Conservation (phyloP, 2,888 invertebrate genomes). For the Conchocele bisecta region DNA sequence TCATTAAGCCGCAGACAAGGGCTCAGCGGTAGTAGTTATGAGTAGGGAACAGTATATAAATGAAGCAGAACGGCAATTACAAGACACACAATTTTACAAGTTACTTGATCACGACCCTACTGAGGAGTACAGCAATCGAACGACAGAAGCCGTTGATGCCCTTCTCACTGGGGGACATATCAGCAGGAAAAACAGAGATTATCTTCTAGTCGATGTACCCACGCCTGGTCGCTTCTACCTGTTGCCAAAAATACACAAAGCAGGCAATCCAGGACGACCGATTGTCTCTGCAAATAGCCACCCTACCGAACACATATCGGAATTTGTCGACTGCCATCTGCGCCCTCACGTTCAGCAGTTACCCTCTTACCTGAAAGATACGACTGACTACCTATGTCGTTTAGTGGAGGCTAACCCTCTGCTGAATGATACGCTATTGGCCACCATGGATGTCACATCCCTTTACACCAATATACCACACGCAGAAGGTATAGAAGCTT, state of each 20-base stretch:
- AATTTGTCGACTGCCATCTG: constrained; percentile 26
- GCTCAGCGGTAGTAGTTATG: no score
- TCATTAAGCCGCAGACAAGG: no score
- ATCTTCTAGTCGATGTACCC: constrained; percentile 1
- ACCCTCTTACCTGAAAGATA: constrained; percentile 20
- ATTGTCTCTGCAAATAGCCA: constrained; percentile 33
- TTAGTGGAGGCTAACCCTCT: not conserved
- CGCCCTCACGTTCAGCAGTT: constrained; percentile 11
- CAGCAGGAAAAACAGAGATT: not conserved
- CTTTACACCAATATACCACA: constrained; percentile 37
- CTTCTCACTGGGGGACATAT: constrained; percentile 6
- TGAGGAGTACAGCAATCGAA: not conserved
- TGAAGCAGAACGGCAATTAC: no score
- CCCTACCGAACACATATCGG: constrained; percentile 30
- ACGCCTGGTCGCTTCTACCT: constrained; percentile 28
- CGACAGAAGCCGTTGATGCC: not conserved
- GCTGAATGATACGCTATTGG: constrained; percentile 11
- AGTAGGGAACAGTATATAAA: no score
- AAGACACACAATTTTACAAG: no score
- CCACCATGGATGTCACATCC: constrained; percentile 36
- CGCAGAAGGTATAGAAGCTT: constrained; percentile 25
- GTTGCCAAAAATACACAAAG: constrained; percentile 31
- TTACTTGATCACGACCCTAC: no score
- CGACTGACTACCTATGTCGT: constrained; percentile 15
- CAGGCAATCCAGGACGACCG: constrained; percentile 20